Percentiles rank a stretch among this genome's conserved stretches.
phyloP scores from a whole-genome alignment of 2,113 vertebrate genomes.

The Hepsetus odoe region DNA sequence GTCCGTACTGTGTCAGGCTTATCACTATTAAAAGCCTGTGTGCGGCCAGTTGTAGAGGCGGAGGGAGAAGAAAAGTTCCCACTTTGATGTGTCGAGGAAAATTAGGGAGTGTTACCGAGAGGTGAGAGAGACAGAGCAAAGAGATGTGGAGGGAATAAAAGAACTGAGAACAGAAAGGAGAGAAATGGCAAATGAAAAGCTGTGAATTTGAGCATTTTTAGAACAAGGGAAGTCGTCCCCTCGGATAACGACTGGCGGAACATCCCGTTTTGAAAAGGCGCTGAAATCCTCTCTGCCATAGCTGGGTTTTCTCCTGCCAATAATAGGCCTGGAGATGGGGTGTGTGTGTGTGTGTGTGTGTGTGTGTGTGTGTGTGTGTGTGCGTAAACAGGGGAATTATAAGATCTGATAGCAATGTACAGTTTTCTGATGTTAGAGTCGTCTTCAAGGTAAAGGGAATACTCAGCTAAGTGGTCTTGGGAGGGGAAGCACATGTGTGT shows the following conservation, averaged over 20 bases:
- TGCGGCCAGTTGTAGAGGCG: not conserved
- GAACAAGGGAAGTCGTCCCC: conserved; percentile 31
- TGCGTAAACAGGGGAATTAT: conserved; percentile 7
- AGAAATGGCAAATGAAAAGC: conserved; percentile 1
- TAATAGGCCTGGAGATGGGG: conserved; percentile 43
- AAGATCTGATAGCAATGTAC: conserved; percentile 35
- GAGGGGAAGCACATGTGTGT: not conserved
- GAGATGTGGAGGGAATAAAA: not conserved
- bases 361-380: conserved; percentile 3
- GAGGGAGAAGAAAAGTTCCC: conserved; percentile 5
- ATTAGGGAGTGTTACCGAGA: not conserved
- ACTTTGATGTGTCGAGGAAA: conserved; percentile 3
- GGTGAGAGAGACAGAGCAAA: not conserved
- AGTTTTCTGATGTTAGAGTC: conserved; percentile 64
- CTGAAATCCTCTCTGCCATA: conserved; percentile 4
- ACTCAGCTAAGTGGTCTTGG: conserved; percentile 54
- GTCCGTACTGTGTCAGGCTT: conserved; percentile 1
- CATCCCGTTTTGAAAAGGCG: conserved; percentile 30
- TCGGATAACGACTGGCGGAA: conserved; percentile 31
- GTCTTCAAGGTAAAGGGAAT: conserved; percentile 66
- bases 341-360: not conserved
- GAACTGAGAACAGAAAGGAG: not conserved
- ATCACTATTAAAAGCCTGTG: conserved; percentile 21
- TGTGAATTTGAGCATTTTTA: conserved; percentile 47
- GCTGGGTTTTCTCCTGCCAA: conserved; percentile 31